Evolutionary conservation across 2,113 vertebrate species (phyloP), one percentile per base, ranked within the genome.

Genomic region (Neotoma lepida): DNA sequence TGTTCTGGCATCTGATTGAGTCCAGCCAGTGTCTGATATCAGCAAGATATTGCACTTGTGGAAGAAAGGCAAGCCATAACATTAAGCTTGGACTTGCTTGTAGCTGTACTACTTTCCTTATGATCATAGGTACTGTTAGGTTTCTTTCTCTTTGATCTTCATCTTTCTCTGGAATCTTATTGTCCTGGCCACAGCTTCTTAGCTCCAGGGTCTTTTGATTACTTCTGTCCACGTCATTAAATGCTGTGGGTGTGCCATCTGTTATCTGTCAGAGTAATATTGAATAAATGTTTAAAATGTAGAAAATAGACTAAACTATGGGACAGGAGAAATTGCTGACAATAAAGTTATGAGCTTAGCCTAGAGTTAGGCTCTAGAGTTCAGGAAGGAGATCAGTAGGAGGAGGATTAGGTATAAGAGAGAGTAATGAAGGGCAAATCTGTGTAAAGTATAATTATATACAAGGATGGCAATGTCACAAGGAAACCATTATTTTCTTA

Each of bases 201-300:
- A 95, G 56, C 68, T 18, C 18, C 22, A 71, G 41, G 33, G 28
- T 76, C 58, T 77, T 86, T 76, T 84, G 93, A 35, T 14, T 86
- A 9, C 28, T 94, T 90, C 28, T 17, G 28, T 78, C 6, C 35
- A 56, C 74, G 73, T 91, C 15, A 77, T 70, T 88, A 54, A 89
- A 76, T 24, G 77, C 30, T 90, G 80, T 68, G 28, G 91, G 22
- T 51, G n/a, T 92, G 24, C 30, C n/a, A 88, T 95, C 49, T 91
- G 73, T 81, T 94, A 88, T 63, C n/a, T 91, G 49, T 24, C 64
- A 64, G 81, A 92, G 61, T 80, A 88, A 33, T 81, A 63, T 89
- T 76, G 9, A 58, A 91, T 39, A 73, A 51, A 15, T 66, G 10
- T 93, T 80, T 90, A 95, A 39, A 63, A 71, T 66, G 44, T 77